These are phyloP conservation scores for Arctopsyche grandis DNA, from an alignment of 1,140 invertebrate genomes.

Conservation along the genomic window DNA sequence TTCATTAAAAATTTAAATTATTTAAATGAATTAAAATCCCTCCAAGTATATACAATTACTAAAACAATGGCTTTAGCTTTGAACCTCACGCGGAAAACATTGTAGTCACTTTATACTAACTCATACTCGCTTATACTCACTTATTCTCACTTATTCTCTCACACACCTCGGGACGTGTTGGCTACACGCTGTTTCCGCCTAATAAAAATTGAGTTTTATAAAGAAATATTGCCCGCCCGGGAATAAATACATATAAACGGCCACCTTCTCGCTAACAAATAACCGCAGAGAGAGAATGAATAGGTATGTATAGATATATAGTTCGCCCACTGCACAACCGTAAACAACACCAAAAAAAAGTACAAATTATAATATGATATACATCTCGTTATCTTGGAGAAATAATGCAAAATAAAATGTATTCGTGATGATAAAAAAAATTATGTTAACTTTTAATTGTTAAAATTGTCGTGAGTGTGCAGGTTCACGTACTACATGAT, in stretches of 20 bases:
- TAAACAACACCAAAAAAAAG: neutral
- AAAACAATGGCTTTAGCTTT: too few species aligned
- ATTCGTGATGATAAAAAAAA: too few species aligned
- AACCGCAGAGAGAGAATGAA: neutral
- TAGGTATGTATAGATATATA: neutral
- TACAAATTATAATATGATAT: neutral
- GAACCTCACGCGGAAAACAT: too few species aligned
- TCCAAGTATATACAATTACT: too few species aligned
- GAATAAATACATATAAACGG: slow-evolving; percentile 49
- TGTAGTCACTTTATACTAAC: neutral
- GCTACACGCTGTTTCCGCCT: slow-evolving; percentile 54
- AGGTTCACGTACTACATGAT: neutral
- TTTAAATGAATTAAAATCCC: too few species aligned
- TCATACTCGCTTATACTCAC: slow-evolving; percentile 19
- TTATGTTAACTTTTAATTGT: too few species aligned
- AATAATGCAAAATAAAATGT: too few species aligned
- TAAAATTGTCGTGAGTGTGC: too few species aligned
- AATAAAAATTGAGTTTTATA: slow-evolving; percentile 56
- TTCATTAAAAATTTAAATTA: too few species aligned
- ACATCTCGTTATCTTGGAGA: too few species aligned
- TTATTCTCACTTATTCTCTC: slow-evolving; percentile 32
- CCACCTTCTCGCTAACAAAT: neutral
- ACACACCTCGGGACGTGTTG: slow-evolving; percentile 48
- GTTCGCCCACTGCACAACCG: neutral
- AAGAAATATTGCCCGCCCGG: slow-evolving; percentile 54